Percentiles rank a stretch among this genome's conserved stretches.
These are phyloP conservation scores for Propithecus deckenii DNA, from an alignment of 2,797 vertebrate species.

Conservation along the genomic window DNA sequence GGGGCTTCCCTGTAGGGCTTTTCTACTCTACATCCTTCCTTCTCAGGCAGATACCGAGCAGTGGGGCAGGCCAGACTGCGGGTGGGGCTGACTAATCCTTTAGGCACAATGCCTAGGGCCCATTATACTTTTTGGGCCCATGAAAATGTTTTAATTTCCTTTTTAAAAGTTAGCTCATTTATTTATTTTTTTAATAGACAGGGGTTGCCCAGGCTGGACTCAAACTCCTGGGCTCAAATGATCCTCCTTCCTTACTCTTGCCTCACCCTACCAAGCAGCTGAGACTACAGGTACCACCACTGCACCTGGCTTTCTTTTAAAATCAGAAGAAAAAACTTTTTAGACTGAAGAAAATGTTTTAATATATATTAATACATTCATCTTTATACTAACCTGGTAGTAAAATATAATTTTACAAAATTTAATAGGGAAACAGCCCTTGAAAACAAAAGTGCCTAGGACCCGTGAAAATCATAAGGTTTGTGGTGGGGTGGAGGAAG, in stretches of 20 bases:
- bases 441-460: neutral
- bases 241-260: neutral
- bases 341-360: neutral
- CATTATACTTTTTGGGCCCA: neutral
- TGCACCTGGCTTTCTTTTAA: neutral
- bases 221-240: neutral
- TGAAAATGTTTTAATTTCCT: neutral
- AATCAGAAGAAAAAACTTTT: neutral
- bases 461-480: neutral
- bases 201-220: neutral
- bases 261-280: neutral
- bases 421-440: neutral
- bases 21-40: neutral
- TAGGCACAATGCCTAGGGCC: neutral
- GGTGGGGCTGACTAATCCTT: neutral
- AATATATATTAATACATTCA: neutral
- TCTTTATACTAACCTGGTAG: neutral
- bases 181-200: neutral
- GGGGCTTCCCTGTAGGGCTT: neutral
- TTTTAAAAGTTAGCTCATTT: neutral
- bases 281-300: neutral
- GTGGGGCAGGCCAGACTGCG: neutral
- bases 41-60: neutral
- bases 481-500: rapidly evolving
- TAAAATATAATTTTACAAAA: neutral